Percentiles rank a stretch among this genome's conserved stretches.
Evolutionary conservation across 2,113 vertebrate genomes (phyloP).

Genomic region (Osmerus mordax): DNA sequence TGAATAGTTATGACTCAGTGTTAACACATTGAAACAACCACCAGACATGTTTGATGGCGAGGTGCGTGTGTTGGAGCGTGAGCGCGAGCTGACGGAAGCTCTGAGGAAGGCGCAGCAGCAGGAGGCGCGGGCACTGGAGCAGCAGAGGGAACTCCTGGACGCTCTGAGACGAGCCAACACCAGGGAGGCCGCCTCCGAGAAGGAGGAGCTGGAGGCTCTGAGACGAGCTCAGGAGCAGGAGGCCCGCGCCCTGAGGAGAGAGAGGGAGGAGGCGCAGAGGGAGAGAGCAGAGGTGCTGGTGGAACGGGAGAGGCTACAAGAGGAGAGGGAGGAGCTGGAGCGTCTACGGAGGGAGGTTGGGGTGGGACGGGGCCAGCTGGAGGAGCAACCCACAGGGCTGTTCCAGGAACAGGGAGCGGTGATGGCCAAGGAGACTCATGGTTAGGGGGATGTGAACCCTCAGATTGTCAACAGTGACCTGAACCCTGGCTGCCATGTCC

Average conservation of each 20-base stretch:
- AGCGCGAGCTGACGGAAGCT: slow-evolving; percentile 62
- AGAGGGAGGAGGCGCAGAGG: slow-evolving; percentile 54
- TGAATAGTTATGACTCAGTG: background rate
- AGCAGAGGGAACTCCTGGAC: slow-evolving; percentile 62
- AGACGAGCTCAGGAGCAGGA: slow-evolving; percentile 61
- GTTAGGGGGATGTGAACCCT: background rate
- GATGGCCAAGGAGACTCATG: background rate
- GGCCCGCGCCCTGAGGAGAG: slow-evolving; percentile 46
- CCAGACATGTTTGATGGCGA: slow-evolving; percentile 5
- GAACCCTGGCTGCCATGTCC: background rate
- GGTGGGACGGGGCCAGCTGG: background rate
- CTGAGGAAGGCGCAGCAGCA: slow-evolving; percentile 63
- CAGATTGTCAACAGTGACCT: background rate
- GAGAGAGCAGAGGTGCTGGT: slow-evolving; percentile 47
- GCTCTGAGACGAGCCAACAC: slow-evolving; percentile 43
- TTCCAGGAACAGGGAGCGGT: slow-evolving; percentile 2
- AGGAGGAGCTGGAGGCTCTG: slow-evolving; percentile 54
- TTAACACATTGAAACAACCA: no score
- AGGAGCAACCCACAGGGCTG: background rate
- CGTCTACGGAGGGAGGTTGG: slow-evolving; percentile 17
- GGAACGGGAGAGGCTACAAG: slow-evolving; percentile 52
- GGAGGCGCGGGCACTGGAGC: slow-evolving; percentile 59
- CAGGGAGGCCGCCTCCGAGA: slow-evolving; percentile 58
- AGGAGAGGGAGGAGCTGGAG: slow-evolving; percentile 42
- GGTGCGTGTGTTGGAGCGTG: slow-evolving; percentile 42